Evolutionary conservation across 2,888 invertebrate genomes (phyloP).

Genomic region (Clitarchus hookeri): DNA sequence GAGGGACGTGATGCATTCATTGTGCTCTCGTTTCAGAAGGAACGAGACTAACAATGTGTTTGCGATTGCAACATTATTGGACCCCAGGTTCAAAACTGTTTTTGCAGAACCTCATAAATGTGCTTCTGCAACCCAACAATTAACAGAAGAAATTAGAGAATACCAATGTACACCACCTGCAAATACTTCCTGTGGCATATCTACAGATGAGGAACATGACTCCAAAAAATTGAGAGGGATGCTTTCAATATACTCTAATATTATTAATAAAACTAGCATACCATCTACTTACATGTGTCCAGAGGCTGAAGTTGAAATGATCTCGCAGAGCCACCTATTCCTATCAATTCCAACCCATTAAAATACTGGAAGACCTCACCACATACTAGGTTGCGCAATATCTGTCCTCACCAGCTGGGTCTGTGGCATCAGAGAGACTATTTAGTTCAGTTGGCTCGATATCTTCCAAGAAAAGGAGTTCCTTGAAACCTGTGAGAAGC

Average conservation of each 20-base stretch:
- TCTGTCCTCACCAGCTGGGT: no score
- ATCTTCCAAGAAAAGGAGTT: no score
- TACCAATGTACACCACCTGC: background rate
- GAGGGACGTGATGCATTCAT: conserved; percentile 26
- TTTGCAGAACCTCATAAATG: conserved; percentile 30
- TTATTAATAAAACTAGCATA: background rate
- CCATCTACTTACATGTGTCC: background rate
- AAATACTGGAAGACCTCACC: no score
- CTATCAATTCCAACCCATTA: no score
- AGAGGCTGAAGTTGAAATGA: no score
- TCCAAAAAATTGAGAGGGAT: background rate
- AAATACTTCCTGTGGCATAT: background rate
- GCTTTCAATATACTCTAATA: background rate
- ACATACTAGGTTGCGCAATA: no score
- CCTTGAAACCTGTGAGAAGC: no score
- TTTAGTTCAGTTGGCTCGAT: no score
- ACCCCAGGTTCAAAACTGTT: conserved; percentile 27
- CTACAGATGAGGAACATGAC: background rate
- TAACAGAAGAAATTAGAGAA: background rate
- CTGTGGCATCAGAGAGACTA: no score
- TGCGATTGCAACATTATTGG: conserved; percentile 12
- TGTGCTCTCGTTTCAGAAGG: background rate
- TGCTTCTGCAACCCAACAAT: background rate
- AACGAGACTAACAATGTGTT: conserved; percentile 19
- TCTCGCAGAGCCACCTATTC: no score